Base-by-base conservation (phyloP, 1,140 invertebrate genomes). In the Caenorhabditis remanei region DNA sequence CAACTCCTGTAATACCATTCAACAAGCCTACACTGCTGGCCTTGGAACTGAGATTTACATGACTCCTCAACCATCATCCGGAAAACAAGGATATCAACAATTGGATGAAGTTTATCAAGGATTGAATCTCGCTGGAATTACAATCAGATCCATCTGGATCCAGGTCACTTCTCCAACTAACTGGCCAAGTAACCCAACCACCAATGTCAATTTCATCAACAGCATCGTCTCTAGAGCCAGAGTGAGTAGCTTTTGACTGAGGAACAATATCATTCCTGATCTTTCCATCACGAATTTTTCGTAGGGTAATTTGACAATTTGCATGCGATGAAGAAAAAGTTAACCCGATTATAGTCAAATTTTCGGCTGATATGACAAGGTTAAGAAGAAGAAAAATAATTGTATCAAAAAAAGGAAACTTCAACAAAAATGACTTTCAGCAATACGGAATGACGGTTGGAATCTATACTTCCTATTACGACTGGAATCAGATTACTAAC, bases 31-130 rank as follows among this genome's bases (percentile, higher is more conserved):
- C 61, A n/a, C 43, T 40, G 83, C 55, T 61, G 58, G 86, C 21
- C 63, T 88, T 19, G 75, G 79, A 87, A 84, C 67, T 24, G 86
- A 87, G n/a, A 61, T 88, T n/a, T 88, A 87, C 83, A 84, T 88
- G 53, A 88, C 87, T 46, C 87, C 87, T 13, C 67, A 83, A n/a
- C 87, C 86, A 48, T 16, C 53, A 5, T 79, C 71, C 55, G 82
- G 40, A n/a, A 88, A 88, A 40, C 67, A 82, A 85, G 87, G 87
- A 46, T 88, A 88, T 41, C 58, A 88, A 61, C 87, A 87, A 87
- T 85, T 87, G 48, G 87, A 88, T 67, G 87, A 87, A 50, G 41
- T 79, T 11, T 79, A 83, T 32, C 48, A 83, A 58, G 85, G 65
- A 53, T 58, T 88, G 63, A 88, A 43, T 32, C 21, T 46, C 1